Conservation (phyloP, 64 coral and sea anemone species). For the Stichodactyla mertensii region DNA sequence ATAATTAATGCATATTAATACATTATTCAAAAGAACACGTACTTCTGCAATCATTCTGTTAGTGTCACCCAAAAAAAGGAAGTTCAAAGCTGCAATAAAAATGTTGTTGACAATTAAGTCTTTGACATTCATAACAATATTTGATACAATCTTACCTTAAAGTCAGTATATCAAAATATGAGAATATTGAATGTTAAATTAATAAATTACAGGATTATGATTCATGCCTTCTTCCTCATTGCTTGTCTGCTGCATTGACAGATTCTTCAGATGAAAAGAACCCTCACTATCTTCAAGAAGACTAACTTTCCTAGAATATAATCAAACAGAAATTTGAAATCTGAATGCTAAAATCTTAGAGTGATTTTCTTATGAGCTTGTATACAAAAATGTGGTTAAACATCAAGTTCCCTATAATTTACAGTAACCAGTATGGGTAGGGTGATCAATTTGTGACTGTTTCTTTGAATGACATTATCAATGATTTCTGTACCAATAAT, state of each 20-base stretch:
- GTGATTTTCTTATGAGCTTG: no score
- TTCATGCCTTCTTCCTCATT: conserved; percentile 86
- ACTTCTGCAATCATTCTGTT: conserved; percentile 99
- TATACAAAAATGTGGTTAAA: no score
- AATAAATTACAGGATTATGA: neutral
- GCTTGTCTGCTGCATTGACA: conserved; percentile 86
- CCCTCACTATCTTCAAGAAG: conserved; percentile 90
- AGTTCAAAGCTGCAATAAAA: conserved; percentile 70
- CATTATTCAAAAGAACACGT: neutral
- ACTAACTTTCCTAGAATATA: conserved; percentile 64
- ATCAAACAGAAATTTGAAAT: neutral
- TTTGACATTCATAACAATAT: no score
- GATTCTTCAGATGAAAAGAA: conserved; percentile 87
- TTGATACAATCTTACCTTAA: no score
- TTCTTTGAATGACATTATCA: no score
- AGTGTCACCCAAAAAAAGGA: conserved; percentile 92
- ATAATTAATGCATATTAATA: no score
- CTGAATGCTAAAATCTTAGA: no score
- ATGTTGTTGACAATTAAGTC: neutral
- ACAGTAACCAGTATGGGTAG: no score
- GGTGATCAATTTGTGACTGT: no score
- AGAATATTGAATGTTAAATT: neutral
- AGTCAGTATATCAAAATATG: no score
- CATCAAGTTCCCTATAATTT: no score
- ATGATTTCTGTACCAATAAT: no score